Conservation (phyloP, 2,113 vertebrate species). For the Heterocephalus glaber region DNA sequence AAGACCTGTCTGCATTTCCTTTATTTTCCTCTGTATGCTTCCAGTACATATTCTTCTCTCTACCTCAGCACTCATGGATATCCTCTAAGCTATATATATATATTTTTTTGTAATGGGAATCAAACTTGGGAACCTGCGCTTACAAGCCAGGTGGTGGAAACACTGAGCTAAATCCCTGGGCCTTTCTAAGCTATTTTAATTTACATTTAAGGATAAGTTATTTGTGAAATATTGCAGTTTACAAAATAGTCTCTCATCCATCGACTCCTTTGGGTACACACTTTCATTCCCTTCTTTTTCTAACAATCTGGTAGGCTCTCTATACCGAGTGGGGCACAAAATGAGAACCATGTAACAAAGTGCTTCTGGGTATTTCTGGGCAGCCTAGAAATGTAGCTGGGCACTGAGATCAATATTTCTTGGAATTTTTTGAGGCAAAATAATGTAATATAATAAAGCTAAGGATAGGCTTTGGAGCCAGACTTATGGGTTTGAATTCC, state of each 20-base stretch:
- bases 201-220: neutral
- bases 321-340: neutral
- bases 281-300: neutral
- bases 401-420: neutral
- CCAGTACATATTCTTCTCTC: neutral
- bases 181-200: neutral
- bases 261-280: neutral
- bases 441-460: too few species aligned
- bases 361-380: neutral
- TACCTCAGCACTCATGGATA: neutral
- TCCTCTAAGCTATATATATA: too few species aligned
- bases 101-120: too few species aligned
- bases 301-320: neutral
- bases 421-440: neutral
- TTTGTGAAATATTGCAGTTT: neutral
- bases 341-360: neutral
- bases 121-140: too few species aligned
- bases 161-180: too few species aligned
- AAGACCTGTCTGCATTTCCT: neutral
- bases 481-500: neutral
- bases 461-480: neutral
- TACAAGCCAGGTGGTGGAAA: too few species aligned
- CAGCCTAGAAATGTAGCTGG: neutral
- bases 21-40: neutral
- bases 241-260: neutral